These are phyloP conservation scores for Diorhabda carinulata DNA, from an alignment of 1,140 invertebrate genomes.

Conservation along the genomic window DNA sequence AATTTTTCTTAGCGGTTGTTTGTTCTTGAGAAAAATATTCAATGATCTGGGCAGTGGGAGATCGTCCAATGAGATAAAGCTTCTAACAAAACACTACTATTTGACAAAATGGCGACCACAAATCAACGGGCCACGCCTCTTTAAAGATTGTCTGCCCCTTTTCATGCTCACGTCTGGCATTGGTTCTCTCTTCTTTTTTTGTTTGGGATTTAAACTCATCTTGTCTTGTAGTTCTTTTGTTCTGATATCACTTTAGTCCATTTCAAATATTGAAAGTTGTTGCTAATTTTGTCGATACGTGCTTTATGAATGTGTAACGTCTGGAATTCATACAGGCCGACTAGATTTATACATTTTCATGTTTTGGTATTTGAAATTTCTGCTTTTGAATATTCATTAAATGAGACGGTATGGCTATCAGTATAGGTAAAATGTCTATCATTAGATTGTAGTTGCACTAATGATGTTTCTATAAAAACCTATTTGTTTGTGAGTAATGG, in stretches of 20 bases:
- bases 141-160: conserved; percentile 49
- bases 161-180: conserved; percentile 47
- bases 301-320: conserved; percentile 14
- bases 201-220: conserved; percentile 39
- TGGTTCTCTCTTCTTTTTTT: conserved; percentile 46
- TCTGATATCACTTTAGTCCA: conserved; percentile 36
- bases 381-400: conserved; percentile 15
- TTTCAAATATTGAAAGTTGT: conserved; percentile 39
- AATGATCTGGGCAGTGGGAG: conserved; percentile 42
- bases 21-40: neutral
- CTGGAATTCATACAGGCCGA: neutral
- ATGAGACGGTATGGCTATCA: neutral
- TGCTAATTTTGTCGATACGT: conserved; percentile 30
- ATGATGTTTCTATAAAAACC: too few species aligned
- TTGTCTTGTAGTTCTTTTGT: conserved; percentile 43
- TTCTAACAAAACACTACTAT: conserved; percentile 51
- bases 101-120: conserved; percentile 52
- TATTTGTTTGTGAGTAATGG: too few species aligned
- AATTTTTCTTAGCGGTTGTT: neutral
- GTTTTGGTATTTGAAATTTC: neutral
- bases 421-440: too few species aligned
- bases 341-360: conserved; percentile 3
- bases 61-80: conserved; percentile 49
- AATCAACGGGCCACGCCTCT: conserved; percentile 47
- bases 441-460: too few species aligned